phyloP scores from a whole-genome alignment of 2,113 vertebrate genomes.

The Rhynchopsitta pachyrhyncha region DNA sequence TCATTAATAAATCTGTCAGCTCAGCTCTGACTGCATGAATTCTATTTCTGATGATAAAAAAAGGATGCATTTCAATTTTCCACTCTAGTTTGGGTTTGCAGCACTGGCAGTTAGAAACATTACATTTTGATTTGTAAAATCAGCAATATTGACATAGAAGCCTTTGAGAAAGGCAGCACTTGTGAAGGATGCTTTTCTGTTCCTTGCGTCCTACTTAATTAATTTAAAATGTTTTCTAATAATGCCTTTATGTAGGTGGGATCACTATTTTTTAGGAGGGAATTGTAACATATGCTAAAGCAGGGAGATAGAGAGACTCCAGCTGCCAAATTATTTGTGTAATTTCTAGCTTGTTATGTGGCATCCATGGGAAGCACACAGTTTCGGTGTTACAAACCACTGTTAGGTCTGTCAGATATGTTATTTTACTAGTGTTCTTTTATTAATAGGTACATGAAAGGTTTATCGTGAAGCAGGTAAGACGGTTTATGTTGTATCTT shows the following conservation, averaged over 20 bases:
- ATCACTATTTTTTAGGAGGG: neutral
- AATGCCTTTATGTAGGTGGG: neutral
- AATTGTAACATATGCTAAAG: neutral
- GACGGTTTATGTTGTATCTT: fast-evolving
- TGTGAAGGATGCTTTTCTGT: neutral
- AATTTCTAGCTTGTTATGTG: neutral
- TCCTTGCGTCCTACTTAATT: neutral
- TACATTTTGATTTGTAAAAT: neutral
- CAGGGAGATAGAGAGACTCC: neutral
- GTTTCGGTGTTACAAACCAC: neutral
- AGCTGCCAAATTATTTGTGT: neutral
- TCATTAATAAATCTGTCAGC: conserved; percentile 26
- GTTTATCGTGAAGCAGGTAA: neutral
- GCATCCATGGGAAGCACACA: neutral
- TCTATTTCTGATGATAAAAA: neutral
- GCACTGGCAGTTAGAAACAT: neutral
- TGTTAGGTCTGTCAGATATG: neutral
- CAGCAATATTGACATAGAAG: neutral
- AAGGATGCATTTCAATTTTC: neutral
- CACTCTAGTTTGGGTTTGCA: neutral
- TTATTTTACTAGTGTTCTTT: neutral
- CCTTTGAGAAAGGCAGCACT: neutral
- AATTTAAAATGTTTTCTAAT: neutral
- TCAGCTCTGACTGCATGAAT: neutral
- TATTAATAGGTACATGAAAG: neutral